A percentile compares a stretch with the other conserved stretches of the same genome.
Conservation (phyloP, 2,888 invertebrate species). For the Subacronicta megacephala region DNA sequence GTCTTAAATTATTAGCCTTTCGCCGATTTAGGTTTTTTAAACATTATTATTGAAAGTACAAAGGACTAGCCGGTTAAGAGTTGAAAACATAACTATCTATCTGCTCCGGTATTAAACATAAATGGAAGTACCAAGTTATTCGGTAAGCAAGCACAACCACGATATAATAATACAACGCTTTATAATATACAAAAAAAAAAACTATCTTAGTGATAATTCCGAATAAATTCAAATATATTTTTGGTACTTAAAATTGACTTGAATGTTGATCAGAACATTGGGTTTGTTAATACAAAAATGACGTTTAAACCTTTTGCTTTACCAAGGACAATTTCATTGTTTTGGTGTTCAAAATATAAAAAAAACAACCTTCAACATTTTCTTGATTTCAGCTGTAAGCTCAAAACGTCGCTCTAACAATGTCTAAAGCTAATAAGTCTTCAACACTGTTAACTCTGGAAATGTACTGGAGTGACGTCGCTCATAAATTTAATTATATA, state of each 20-base stretch:
- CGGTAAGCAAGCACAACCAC: constrained; percentile 63
- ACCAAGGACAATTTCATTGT: constrained; percentile 13
- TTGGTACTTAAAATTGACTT: constrained; percentile 44
- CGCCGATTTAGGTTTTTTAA: constrained; percentile 37
- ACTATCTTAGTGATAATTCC: constrained; percentile 26
- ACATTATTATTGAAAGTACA: constrained; percentile 9
- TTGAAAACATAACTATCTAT: neutral
- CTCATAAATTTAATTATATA: constrained; percentile 28
- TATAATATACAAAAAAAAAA: constrained; percentile 29
- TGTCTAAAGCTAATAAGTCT: constrained; percentile 37
- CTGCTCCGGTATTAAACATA: constrained; percentile 10
- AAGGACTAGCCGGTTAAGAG: constrained; percentile 2
- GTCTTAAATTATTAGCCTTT: constrained; percentile 49
- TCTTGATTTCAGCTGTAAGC: constrained; percentile 12
- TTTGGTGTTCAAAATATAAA: constrained; percentile 7
- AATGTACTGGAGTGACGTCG: constrained; percentile 52
- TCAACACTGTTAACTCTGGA: constrained; percentile 45
- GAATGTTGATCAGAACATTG: constrained; percentile 27
- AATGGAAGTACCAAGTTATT: constrained; percentile 35
- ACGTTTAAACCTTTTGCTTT: constrained; percentile 3
- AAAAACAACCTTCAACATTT: constrained; percentile 9
- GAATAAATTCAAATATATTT: constrained; percentile 33
- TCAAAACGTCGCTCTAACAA: constrained; percentile 27
- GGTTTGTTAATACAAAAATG: constrained; percentile 16
- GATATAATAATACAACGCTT: constrained; percentile 40